Conservation (phyloP, 2,113 vertebrate genomes). For the Lota lota region DNA sequence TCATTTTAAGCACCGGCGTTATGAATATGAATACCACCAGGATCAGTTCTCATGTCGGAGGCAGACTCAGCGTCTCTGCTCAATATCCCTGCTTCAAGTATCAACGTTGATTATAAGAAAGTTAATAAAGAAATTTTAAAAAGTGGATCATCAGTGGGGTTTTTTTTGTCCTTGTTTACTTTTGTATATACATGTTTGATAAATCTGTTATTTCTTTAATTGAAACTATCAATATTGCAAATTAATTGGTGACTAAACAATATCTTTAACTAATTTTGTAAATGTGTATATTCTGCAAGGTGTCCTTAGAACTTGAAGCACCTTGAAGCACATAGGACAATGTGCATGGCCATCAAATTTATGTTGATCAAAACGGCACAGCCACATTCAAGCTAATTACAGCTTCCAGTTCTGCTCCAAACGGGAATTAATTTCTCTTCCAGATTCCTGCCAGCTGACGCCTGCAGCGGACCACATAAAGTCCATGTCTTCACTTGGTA, state of each 20-base stretch:
- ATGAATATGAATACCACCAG: conserved; percentile 44
- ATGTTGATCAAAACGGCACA: no score
- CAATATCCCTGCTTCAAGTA: conserved; percentile 71
- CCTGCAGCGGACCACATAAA: conserved; percentile 24
- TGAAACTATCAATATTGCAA: no score
- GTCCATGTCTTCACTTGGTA: conserved; percentile 45
- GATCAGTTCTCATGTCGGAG: conserved; percentile 45
- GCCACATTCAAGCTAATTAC: no score
- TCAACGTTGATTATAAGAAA: conserved; percentile 72
- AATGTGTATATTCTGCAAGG: no score
- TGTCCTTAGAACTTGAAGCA: no score
- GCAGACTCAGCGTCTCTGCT: conserved; percentile 61
- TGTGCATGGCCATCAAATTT: no score
- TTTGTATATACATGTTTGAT: background rate
- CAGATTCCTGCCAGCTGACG: conserved; percentile 16
- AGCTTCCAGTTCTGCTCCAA: no score
- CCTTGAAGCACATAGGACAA: no score
- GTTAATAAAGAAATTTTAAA: conserved; percentile 72
- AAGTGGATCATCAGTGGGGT: background rate
- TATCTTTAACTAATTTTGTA: no score
- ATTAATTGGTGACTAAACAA: no score
- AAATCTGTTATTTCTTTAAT: no score
- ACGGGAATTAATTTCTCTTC: no score
- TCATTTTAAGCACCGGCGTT: conserved; percentile 33
- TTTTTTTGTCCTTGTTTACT: background rate